Evolutionary conservation across 2,797 vertebrate genomes (phyloP), one percentile per base, ranked within the genome.

Genomic region (Gila robusta): DNA sequence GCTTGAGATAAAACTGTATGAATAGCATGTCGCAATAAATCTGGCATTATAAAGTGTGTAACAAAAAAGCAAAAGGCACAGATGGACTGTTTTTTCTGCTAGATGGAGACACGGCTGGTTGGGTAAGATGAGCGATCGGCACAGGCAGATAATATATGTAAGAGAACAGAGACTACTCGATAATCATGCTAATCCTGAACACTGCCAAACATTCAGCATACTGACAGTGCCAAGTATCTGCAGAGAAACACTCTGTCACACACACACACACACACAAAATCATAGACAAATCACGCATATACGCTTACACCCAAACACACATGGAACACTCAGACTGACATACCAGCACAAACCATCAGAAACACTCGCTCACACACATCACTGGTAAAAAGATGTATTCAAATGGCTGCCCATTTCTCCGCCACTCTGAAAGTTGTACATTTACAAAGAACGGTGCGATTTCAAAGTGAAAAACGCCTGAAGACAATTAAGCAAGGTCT

Each of bases 101-200:
- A 87, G 84, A 90, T 88, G 78, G 84, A 89, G 89, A 90, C 82
- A 87, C 86, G 80, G 83, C 87, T 83, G 87, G 83, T 91, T 87
- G 89, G 87, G 88, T 85, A 87, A 90, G 84, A 84, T 89, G 87
- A 91, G 87, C 81, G 90, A 91, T 89, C 86, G 76, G 89, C 82
- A 85, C 82, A 89, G 86, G 82, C 86, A 90, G 88, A 91, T 89
- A 91, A 90, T 89, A 89, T 91, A 90, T 90, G 88, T 91, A 91
- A 89, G 89, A 87, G 89, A 90, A 91, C 90, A 89, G 89, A 92
- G 91, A 91, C 87, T 90, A 89, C 89, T 86, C 62, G 83, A 89
- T 90, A 89, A 90, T 90, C 88, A 91, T 89, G 88, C 79, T 88
- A 91, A 89, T 87, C 85, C 78, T 64, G 59, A 85, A 84, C 82